phyloP scores from a whole-genome alignment of 2,797 vertebrate species.

The Lepus townsendii region DNA sequence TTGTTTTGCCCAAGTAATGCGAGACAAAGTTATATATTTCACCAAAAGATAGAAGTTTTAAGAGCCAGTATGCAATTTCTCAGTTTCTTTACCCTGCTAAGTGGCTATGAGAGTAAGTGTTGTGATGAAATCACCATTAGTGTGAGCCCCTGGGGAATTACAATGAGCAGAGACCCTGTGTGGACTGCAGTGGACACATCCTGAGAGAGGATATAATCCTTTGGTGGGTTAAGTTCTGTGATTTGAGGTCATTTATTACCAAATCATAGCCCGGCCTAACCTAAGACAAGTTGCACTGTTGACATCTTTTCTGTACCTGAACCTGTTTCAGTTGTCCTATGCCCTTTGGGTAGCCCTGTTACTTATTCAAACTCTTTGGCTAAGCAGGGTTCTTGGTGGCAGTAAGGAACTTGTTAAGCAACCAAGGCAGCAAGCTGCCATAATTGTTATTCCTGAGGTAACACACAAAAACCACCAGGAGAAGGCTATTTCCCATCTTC shows the following conservation, averaged over 20 bases:
- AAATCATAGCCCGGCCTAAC: neutral
- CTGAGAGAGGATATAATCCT: neutral
- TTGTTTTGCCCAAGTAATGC: constrained; percentile 33
- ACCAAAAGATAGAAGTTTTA: constrained; percentile 17
- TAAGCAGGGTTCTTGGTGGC: neutral
- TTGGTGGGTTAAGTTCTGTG: constrained; percentile 16
- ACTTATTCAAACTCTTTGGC: neutral
- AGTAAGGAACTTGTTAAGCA: neutral
- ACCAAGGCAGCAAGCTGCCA: neutral
- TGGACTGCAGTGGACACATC: neutral
- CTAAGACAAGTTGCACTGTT: neutral
- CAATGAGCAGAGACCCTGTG: neutral
- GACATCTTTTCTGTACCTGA: neutral
- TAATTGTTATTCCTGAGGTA: neutral
- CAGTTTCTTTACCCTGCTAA: neutral
- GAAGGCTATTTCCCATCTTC: neutral
- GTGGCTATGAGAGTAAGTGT: neutral
- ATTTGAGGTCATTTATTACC: neutral
- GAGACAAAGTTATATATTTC: constrained; percentile 2
- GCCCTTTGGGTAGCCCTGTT: neutral
- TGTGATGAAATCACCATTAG: neutral
- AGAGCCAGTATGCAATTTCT: neutral
- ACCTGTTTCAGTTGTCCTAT: neutral
- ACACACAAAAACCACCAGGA: neutral
- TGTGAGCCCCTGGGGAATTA: neutral